Conservation (phyloP, 2,888 invertebrate species). For the Lepidochrysops patricia region DNA sequence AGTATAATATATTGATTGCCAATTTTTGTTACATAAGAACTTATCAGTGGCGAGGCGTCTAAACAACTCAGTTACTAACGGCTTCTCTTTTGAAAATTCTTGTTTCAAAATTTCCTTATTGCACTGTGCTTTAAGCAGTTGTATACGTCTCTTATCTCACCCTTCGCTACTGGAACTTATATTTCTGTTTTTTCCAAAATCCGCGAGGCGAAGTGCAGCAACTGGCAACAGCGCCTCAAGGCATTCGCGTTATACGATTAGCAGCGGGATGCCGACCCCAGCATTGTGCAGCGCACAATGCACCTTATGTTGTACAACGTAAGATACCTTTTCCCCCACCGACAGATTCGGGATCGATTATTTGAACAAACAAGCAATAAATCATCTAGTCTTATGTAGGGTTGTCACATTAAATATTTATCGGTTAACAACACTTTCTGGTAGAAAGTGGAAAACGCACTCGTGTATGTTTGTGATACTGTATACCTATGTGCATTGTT, state of each 20-base stretch:
- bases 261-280: constrained; percentile 41
- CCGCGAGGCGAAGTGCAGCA: background rate
- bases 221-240: background rate
- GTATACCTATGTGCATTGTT: too few species aligned
- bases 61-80: too few species aligned
- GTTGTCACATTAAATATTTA: background rate
- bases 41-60: too few species aligned
- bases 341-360: constrained; percentile 58
- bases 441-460: background rate
- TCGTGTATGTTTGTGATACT: too few species aligned
- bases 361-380: constrained; percentile 71
- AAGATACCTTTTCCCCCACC: constrained; percentile 32
- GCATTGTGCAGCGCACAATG: constrained; percentile 29
- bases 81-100: too few species aligned
- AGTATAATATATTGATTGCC: too few species aligned
- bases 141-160: too few species aligned
- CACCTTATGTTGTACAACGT: constrained; percentile 26
- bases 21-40: too few species aligned
- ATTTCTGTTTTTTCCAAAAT: background rate
- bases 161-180: too few species aligned
- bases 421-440: background rate
- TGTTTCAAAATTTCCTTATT: too few species aligned
- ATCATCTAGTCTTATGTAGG: constrained; percentile 47
- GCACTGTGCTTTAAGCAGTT: too few species aligned
- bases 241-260: constrained; percentile 35